phyloP scores from a whole-genome alignment of 2,888 invertebrate species.

The Megalurothrips usitatus region DNA sequence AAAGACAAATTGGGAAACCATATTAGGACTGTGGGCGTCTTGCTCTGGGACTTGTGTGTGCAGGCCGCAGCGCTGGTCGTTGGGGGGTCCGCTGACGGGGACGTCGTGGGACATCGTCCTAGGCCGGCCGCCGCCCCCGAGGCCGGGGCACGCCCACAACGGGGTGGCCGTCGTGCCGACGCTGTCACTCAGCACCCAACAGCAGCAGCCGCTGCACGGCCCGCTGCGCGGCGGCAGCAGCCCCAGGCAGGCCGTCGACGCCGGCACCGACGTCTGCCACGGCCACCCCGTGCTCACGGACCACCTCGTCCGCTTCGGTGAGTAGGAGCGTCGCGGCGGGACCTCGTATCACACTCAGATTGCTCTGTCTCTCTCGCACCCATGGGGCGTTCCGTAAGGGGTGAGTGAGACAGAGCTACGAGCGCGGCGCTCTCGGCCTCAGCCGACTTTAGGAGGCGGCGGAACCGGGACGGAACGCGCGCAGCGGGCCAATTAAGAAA shows the following conservation, averaged over 20 bases:
- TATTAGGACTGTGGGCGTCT: too few relatives aligned
- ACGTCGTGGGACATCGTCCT: not conserved
- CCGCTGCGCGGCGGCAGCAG: not conserved
- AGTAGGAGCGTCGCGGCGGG: not conserved
- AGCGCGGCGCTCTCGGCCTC: too few relatives aligned
- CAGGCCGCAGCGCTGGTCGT: conserved; percentile 4
- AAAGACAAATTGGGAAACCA: too few relatives aligned
- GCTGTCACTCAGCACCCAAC: not conserved
- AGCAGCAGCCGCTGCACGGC: not conserved
- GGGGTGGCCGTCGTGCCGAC: not conserved
- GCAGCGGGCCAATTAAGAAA: too few relatives aligned
- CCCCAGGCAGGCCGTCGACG: not conserved
- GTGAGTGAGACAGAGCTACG: too few relatives aligned
- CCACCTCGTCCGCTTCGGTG: conserved; percentile 21
- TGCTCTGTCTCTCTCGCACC: too few relatives aligned
- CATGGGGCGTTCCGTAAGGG: too few relatives aligned
- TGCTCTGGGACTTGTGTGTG: not conserved
- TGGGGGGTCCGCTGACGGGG: not conserved
- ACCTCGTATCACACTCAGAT: too few relatives aligned
- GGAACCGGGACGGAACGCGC: too few relatives aligned
- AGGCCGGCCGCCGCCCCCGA: not conserved
- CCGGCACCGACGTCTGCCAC: not conserved
- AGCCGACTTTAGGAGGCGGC: too few relatives aligned
- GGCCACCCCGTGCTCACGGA: not conserved
- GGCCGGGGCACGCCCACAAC: not conserved